Base-by-base conservation (phyloP, 2,797 vertebrate species). In the Tragopan temminckii region DNA sequence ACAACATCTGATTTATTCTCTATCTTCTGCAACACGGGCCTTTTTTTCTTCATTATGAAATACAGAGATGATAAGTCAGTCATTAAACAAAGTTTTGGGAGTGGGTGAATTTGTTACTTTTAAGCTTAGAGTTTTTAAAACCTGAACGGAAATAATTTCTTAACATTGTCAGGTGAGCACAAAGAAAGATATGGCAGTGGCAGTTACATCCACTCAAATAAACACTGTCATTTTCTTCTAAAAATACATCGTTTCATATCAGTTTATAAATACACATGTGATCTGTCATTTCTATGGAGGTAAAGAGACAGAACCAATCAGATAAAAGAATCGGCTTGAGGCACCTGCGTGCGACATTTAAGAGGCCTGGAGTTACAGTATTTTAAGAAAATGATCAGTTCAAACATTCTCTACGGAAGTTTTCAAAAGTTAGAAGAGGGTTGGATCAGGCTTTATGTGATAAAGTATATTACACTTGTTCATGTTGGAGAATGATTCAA, bases 211-310 rank as follows among this genome's bases (percentile, higher is more conserved):
- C 43, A 24, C 29, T 82, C 17, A 71, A 63, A 50, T 52, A 80
- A 82, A 89, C 4, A 40, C 25, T 36, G 13, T 61, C 1, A 62
- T 89, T 93, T 77, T 18, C 33, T 67, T 64, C 72, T 71, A 62
- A 87, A 92, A 72, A 20, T 10, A 27, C 15, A 38, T 13, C 16
- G 7, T 1, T 82, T 88, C 55, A n/a, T 68, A 53, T 70, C 5
- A 1, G 15, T 72, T 79, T 84, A 21, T 85, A 83, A 72, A 68
- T 35, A 38, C 17, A 25, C 16, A 18, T 29, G 17, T 31, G 6
- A 5, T 53, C n/a, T 2, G 0, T 52, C 11, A 19, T 19, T 17
- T 23, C 1, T 1, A 29, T 42, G 9, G 20, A 45, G n/a, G 27
- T 62, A 87, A 86, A 71, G 20, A 76, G n/a, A 12, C 13, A 81